A percentile compares a stretch with the other conserved stretches of the same genome.
These are phyloP conservation scores for Artibeus lituratus DNA, from an alignment of 2,797 vertebrate species.

Conservation along the genomic window DNA sequence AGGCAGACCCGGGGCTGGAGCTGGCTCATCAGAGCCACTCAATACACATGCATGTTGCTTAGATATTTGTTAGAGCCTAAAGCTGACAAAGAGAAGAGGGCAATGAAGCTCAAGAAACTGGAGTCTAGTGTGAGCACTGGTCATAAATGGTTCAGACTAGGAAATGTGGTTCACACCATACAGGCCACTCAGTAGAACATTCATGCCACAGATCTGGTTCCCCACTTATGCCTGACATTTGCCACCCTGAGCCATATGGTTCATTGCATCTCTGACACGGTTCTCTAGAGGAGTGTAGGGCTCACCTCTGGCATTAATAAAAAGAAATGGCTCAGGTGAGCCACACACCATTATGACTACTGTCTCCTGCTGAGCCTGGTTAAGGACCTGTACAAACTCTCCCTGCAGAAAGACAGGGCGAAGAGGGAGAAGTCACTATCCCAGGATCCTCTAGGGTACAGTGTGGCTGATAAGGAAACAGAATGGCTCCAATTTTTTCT, in stretches of 20 bases:
- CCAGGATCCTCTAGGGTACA: conserved; percentile 29
- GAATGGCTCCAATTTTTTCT: conserved; percentile 86
- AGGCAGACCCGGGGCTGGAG: conserved; percentile 92
- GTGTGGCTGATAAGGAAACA: conserved; percentile 74
- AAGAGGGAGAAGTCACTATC: conserved; percentile 74
- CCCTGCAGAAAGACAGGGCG: conserved; percentile 82
- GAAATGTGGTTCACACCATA: conserved; percentile 89
- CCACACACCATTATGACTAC: conserved; percentile 88
- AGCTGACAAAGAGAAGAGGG: conserved; percentile 83
- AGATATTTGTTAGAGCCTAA: conserved; percentile 89
- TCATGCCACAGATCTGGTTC: conserved; percentile 78
- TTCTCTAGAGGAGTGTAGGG: conserved; percentile 89
- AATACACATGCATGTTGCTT: conserved; percentile 93
- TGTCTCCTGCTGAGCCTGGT: conserved; percentile 88
- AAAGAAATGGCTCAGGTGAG: conserved; percentile 87
- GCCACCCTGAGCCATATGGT: conserved; percentile 85
- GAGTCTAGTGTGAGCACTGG: conserved; percentile 93
- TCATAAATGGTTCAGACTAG: conserved; percentile 93
- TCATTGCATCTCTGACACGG: conserved; percentile 92
- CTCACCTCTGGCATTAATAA: conserved; percentile 84
- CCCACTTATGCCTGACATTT: conserved; percentile 88
- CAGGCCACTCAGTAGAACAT: conserved; percentile 74
- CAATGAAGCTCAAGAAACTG: conserved; percentile 89
- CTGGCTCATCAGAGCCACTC: conserved; percentile 92
- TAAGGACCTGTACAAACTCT: conserved; percentile 88